Conservation (phyloP, 2,797 vertebrate species). For the Hydrocynus forskahlii region DNA sequence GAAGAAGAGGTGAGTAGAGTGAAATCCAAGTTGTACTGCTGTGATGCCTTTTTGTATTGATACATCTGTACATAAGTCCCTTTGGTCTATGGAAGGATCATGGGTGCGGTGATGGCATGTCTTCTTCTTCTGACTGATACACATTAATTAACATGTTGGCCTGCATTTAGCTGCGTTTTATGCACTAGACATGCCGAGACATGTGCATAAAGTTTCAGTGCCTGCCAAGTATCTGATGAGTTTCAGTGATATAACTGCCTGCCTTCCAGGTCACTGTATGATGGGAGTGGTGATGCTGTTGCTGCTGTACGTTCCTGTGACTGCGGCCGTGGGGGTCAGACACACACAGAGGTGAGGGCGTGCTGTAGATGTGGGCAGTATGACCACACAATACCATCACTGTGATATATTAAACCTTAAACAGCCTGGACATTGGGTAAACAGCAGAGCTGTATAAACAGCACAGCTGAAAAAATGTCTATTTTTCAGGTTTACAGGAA, state of each 20-base stretch:
- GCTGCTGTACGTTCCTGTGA: constrained; percentile 70
- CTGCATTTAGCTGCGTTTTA: not conserved
- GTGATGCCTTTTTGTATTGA: not conserved
- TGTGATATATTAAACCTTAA: not conserved
- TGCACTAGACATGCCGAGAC: not conserved
- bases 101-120: no score
- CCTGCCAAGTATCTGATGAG: no score
- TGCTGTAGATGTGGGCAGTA: not conserved
- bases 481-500: no score
- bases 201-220: not conserved
- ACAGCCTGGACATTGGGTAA: no score
- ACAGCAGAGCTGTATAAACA: no score
- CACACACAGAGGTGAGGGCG: constrained; percentile 42
- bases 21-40: not conserved
- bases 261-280: constrained; percentile 62
- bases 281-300: constrained; percentile 75
- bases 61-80: not conserved
- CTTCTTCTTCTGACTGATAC: no score
- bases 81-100: no score
- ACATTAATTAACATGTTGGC: not conserved
- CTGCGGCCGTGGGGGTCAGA: constrained; percentile 64
- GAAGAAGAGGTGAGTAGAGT: not conserved
- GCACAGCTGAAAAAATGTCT: no score
- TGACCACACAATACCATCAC: not conserved
- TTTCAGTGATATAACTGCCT: constrained; percentile 14